A percentile compares a stretch with the other conserved stretches of the same genome.
These are phyloP conservation scores for Pseudopodoces humilis DNA, from an alignment of 2,113 vertebrate genomes.

Conservation along the genomic window DNA sequence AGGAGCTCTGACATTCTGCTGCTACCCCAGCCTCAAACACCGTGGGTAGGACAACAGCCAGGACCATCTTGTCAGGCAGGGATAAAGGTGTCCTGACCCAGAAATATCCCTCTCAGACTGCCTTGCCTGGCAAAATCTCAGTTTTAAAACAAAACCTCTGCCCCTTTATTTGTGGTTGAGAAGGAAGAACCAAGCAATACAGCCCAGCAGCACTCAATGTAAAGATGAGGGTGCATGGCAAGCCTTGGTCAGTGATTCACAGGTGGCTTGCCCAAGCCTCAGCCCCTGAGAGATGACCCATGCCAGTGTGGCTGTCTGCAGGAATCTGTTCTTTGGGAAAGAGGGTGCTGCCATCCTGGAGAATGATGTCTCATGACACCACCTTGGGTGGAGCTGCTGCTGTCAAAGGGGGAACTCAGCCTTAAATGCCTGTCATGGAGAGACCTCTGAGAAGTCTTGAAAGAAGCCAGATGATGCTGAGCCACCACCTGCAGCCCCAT, in stretches of 20 bases:
- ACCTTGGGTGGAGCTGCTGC: not conserved
- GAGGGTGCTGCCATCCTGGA: not conserved
- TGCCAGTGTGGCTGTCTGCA: not conserved
- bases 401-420: not conserved
- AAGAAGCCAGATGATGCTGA: not conserved
- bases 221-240: not conserved
- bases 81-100: not conserved
- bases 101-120: not conserved
- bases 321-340: not conserved
- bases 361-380: not conserved
- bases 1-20: not conserved
- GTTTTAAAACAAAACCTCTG: not conserved
- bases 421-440: not conserved
- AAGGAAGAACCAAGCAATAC: not conserved
- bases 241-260: not conserved
- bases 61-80: not conserved
- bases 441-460: not conserved
- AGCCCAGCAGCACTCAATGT: not conserved
- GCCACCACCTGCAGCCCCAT: not conserved
- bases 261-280: not conserved
- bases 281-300: not conserved
- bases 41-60: not conserved
- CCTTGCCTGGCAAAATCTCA: not conserved
- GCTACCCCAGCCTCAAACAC: not conserved
- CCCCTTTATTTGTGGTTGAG: not conserved